Percentiles rank a stretch among this genome's conserved stretches.
These are phyloP conservation scores for Nothoprocta perdicaria DNA, from an alignment of 2,113 vertebrate genomes.

Conservation along the genomic window DNA sequence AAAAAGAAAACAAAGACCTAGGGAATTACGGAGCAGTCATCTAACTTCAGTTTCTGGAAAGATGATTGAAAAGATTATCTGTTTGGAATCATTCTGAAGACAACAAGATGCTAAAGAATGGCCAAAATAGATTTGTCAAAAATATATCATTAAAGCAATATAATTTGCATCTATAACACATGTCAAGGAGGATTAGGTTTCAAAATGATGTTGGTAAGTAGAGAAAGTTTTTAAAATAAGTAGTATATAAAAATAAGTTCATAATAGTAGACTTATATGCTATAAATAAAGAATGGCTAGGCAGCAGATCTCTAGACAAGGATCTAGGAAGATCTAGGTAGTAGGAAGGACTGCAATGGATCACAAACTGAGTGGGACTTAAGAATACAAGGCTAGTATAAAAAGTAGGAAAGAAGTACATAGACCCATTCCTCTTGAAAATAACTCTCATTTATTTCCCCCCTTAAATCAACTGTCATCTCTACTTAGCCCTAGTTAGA, in stretches of 20 bases:
- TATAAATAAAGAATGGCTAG: background rate
- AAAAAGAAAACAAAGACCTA: background rate
- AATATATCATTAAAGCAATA: conserved; percentile 8
- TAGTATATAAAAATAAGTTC: background rate
- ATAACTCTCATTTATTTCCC: background rate
- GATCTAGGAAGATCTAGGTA: too few species aligned
- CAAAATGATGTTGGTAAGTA: background rate
- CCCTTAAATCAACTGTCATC: background rate
- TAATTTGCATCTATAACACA: conserved; percentile 1
- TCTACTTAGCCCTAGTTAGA: background rate
- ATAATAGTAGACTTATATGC: background rate
- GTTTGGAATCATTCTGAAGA: background rate
- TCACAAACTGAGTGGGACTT: background rate
- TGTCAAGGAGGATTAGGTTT: background rate
- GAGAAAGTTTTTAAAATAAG: background rate
- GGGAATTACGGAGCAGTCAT: background rate
- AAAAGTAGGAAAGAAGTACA: background rate
- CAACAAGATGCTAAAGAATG: conserved; percentile 5
- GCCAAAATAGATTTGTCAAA: conserved; percentile 6
- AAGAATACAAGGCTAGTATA: background rate
- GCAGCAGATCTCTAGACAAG: background rate
- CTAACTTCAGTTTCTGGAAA: conserved; percentile 38
- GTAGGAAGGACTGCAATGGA: background rate
- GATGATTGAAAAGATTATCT: background rate
- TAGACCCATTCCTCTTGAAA: background rate